phyloP scores from a whole-genome alignment of 2,797 vertebrate species.

The Alcedo quadribrachys region DNA sequence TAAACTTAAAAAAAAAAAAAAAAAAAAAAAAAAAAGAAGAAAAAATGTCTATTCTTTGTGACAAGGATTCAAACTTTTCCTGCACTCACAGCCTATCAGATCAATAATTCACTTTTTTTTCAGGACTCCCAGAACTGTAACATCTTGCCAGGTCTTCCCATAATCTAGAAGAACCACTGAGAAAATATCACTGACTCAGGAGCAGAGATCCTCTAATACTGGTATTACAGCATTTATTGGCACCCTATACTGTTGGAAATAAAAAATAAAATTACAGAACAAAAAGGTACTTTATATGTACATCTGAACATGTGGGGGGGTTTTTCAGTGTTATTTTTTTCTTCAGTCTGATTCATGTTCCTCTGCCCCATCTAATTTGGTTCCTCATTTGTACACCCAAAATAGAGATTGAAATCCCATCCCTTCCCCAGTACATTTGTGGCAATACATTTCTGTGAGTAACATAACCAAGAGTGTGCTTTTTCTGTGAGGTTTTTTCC shows the following conservation, averaged over 20 bases:
- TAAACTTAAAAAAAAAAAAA: slow-evolving; percentile 58
- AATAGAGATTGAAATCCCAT: background rate
- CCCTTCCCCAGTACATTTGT: background rate
- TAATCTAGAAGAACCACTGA: background rate
- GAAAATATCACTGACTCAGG: background rate
- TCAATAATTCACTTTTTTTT: slow-evolving; percentile 61
- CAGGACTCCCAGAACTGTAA: background rate
- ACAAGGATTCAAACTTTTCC: slow-evolving; percentile 38
- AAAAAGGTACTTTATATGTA: background rate
- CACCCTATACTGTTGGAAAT: background rate
- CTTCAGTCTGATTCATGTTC: background rate
- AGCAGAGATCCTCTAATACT: background rate
- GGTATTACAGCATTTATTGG: background rate
- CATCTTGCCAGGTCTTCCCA: background rate
- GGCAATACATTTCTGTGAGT: background rate
- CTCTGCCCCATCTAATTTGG: background rate
- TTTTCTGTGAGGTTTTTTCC: background rate
- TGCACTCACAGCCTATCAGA: slow-evolving; percentile 25
- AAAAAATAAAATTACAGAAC: background rate
- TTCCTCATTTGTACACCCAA: background rate
- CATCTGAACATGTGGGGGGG: background rate
- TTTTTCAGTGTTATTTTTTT: background rate
- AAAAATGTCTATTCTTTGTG: slow-evolving; percentile 41
- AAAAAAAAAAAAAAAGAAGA: slow-evolving; percentile 50
- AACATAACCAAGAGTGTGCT: background rate